Conservation (phyloP, 2,888 invertebrate genomes). For the Polymixis flavicincta region DNA sequence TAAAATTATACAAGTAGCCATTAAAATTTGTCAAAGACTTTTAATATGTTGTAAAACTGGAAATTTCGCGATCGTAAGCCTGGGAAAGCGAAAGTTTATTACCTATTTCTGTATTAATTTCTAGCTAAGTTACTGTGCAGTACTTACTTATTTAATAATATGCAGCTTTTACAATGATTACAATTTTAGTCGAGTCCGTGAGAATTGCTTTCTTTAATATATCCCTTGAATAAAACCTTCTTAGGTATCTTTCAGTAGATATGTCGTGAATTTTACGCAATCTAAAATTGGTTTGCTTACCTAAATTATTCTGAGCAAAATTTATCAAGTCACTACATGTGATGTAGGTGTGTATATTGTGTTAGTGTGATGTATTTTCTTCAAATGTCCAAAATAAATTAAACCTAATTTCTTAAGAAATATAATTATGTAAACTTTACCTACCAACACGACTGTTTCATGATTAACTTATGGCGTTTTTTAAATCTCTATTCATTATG, state of each 20-base stretch:
- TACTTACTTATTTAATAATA: constrained; percentile 45
- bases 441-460: background rate
- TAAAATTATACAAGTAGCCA: constrained; percentile 70
- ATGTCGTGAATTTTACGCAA: background rate
- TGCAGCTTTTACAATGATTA: constrained; percentile 39
- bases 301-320: background rate
- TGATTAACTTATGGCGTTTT: background rate
- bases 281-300: background rate
- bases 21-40: constrained; percentile 73
- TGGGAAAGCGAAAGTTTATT: constrained; percentile 66
- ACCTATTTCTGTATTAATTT: constrained; percentile 62
- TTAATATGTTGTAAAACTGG: constrained; percentile 73
- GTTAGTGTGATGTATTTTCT: background rate
- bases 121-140: constrained; percentile 54
- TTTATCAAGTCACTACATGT: background rate
- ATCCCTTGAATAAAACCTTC: background rate
- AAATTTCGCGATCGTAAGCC: constrained; percentile 55
- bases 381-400: background rate
- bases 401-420: background rate
- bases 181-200: constrained; percentile 22
- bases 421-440: too few relatives aligned
- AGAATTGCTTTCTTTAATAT: constrained; percentile 21
- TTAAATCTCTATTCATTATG: background rate
- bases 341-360: background rate
- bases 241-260: too few relatives aligned